phyloP scores from a whole-genome alignment of 2,113 vertebrate species.

The Sylvietta virens region DNA sequence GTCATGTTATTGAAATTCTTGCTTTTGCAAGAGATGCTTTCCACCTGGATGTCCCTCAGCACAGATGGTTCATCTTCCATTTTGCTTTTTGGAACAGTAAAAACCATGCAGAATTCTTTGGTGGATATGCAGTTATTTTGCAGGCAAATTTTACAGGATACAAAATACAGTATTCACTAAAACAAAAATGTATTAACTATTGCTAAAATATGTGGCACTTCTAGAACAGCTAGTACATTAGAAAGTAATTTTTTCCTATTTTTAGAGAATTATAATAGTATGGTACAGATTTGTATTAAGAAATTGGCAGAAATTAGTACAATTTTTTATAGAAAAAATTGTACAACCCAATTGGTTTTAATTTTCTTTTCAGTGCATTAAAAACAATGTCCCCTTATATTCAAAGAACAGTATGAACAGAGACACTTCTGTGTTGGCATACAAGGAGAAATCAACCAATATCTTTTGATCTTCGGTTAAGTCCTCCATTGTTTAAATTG shows the following conservation, averaged over 20 bases:
- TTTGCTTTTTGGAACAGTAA: background rate
- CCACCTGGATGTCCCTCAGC: background rate
- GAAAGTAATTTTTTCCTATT: background rate
- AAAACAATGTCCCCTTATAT: background rate
- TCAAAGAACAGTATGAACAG: background rate
- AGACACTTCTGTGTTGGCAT: background rate
- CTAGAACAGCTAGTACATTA: background rate
- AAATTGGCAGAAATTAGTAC: background rate
- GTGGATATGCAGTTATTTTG: background rate
- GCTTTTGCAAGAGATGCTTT: background rate
- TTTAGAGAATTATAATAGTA: background rate
- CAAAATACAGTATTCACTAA: background rate
- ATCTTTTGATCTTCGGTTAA: constrained; percentile 58
- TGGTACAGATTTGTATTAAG: background rate
- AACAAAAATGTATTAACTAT: background rate
- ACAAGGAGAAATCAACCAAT: constrained; percentile 45
- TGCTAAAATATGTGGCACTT: background rate
- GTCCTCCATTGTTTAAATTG: constrained; percentile 28
- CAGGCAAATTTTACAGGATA: background rate
- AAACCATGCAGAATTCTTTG: background rate
- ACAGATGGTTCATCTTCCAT: background rate
- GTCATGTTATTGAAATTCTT: background rate
- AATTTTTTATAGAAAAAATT: background rate
- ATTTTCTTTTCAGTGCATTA: background rate
- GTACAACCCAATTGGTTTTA: background rate